Conservation (phyloP, 2,888 invertebrate species). For the Thera britannica region DNA sequence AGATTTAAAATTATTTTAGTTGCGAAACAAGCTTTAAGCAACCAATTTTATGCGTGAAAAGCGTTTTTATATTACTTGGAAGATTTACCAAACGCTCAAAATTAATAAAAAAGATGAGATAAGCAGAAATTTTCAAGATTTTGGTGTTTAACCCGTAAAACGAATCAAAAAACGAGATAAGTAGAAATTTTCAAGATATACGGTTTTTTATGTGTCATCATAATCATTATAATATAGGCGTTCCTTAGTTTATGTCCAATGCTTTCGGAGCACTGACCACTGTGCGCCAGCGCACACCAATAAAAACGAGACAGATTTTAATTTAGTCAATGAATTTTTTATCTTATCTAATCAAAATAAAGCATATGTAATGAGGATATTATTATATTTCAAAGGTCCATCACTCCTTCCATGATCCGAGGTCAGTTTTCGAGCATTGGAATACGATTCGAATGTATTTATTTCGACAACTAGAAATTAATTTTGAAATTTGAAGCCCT, state of each 20-base stretch:
- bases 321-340: no score
- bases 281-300: no score
- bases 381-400: no score
- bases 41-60: not conserved
- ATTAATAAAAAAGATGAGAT: not conserved
- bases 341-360: no score
- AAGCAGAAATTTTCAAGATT: not conserved
- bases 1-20: not conserved
- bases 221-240: not conserved
- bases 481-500: no score
- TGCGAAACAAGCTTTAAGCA: not conserved
- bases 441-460: no score
- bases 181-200: not conserved
- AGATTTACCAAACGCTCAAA: not conserved
- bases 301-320: no score
- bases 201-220: not conserved
- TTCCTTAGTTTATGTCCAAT: constrained; percentile 2
- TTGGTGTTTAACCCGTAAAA: not conserved
- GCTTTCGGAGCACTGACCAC: no score
- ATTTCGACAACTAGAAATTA: no score
- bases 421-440: no score
- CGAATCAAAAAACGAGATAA: not conserved
- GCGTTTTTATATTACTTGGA: not conserved
- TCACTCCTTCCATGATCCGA: no score
- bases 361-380: no score